phyloP scores from a whole-genome alignment of 2,113 vertebrate species.

The Xenotilapia longispinis region DNA sequence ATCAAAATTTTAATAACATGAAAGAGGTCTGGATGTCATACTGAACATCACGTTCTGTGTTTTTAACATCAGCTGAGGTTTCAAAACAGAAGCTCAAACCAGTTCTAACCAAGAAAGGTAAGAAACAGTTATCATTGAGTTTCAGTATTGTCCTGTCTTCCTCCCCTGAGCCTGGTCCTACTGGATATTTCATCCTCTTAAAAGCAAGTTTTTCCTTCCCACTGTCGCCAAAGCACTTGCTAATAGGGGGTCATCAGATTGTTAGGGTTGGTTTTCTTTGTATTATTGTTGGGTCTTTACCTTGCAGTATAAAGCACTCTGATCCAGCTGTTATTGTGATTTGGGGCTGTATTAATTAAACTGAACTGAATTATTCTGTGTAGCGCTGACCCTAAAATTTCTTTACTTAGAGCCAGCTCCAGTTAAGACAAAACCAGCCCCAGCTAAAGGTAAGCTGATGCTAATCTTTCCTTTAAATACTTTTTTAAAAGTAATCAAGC shows the following conservation, averaged over 20 bases:
- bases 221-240: background rate
- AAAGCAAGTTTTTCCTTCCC: background rate
- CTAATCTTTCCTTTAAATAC: background rate
- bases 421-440: slow-evolving; percentile 11
- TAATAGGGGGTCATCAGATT: background rate
- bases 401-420: background rate
- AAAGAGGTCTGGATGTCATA: background rate
- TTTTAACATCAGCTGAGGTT: slow-evolving; percentile 14
- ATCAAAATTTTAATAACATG: background rate
- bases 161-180: background rate
- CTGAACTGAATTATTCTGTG: background rate
- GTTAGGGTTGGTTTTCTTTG: background rate
- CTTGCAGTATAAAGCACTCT: background rate
- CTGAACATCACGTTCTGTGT: background rate
- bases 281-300: background rate
- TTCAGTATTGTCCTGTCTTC: background rate
- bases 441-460: slow-evolving; percentile 16
- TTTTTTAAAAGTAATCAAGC: background rate
- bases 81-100: slow-evolving; percentile 23
- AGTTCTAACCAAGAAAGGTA: slow-evolving; percentile 22
- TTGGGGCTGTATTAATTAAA: background rate
- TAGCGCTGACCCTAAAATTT: background rate
- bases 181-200: background rate
- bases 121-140: background rate
- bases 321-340: background rate